A percentile compares a stretch with the other conserved stretches of the same genome.
Conservation (phyloP, 2,888 invertebrate genomes). For the Leptinotarsa juncta region DNA sequence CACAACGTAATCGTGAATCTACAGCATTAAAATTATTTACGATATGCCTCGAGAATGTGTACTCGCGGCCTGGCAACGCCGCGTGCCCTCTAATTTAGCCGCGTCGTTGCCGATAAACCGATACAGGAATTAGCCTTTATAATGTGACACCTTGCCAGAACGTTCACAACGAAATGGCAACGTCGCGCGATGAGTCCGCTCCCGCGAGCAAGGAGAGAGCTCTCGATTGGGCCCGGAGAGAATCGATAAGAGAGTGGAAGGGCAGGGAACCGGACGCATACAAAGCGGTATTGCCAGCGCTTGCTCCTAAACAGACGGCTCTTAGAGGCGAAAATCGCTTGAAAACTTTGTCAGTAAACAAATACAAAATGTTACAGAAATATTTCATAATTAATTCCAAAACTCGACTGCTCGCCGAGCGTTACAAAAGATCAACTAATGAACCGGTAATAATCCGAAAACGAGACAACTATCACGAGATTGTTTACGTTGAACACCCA, state of each 20-base stretch:
- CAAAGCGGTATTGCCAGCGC: slow-evolving; percentile 68
- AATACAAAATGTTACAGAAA: slow-evolving; percentile 65
- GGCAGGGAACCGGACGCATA: slow-evolving; percentile 70
- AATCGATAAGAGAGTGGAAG: slow-evolving; percentile 74
- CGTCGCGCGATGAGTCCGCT: slow-evolving; percentile 70
- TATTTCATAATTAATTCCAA: slow-evolving; percentile 51
- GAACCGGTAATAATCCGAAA: slow-evolving; percentile 19
- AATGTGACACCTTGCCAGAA: slow-evolving; percentile 48
- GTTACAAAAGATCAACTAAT: slow-evolving; percentile 16
- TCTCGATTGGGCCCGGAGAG: slow-evolving; percentile 72
- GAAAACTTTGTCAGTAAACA: slow-evolving; percentile 69
- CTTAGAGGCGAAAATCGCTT: slow-evolving; percentile 65
- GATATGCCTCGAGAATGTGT: slow-evolving; percentile 39
- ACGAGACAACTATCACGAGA: slow-evolving; percentile 10
- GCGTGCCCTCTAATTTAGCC: slow-evolving; percentile 54
- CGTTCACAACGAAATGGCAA: slow-evolving; percentile 59
- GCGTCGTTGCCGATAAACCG: slow-evolving; percentile 48
- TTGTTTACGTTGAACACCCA: slow-evolving; percentile 19
- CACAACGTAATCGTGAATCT: slow-evolving; percentile 39
- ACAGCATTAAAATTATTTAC: slow-evolving; percentile 42
- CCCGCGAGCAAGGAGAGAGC: slow-evolving; percentile 65
- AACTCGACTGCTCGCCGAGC: slow-evolving; percentile 19
- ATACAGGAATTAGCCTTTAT: slow-evolving; percentile 40
- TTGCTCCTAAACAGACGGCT: slow-evolving; percentile 64
- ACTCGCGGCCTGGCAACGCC: slow-evolving; percentile 56